Evolutionary conservation across 1,140 invertebrate genomes (phyloP).

Genomic region (Leptestheria dahalacensis): DNA sequence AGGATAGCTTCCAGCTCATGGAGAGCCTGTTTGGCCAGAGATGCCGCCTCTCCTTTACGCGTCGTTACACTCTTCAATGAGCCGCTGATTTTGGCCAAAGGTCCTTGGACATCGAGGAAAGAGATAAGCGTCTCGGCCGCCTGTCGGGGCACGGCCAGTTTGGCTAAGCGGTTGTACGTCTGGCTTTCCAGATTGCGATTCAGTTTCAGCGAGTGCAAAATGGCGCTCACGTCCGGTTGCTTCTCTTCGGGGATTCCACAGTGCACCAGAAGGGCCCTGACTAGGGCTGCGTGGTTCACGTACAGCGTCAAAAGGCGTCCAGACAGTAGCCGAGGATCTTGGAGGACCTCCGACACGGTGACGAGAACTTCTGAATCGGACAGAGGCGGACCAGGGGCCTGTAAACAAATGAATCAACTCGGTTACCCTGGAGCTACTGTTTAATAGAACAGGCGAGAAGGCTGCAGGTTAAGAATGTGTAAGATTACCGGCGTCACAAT

Average conservation of each 20-base stretch:
- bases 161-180: neutral
- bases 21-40: slow-evolving; percentile 48
- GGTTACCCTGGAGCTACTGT: too few species aligned
- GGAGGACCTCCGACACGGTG: slow-evolving; percentile 57
- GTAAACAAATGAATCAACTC: too few species aligned
- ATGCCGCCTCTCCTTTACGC: slow-evolving; percentile 41
- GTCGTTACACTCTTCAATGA: slow-evolving; percentile 41
- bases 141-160: slow-evolving; percentile 44
- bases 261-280: slow-evolving; percentile 60
- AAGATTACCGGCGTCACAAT: slow-evolving; percentile 52
- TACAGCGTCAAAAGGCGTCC: neutral
- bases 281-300: slow-evolving; percentile 64
- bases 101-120: slow-evolving; percentile 53
- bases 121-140: slow-evolving; percentile 49
- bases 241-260: slow-evolving; percentile 61
- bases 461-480: too few species aligned
- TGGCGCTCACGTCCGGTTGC: slow-evolving; percentile 45
- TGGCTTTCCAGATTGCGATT: neutral
- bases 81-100: slow-evolving; percentile 44
- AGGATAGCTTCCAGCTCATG: slow-evolving; percentile 56
- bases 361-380: slow-evolving; percentile 73
- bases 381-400: slow-evolving; percentile 42
- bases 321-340: slow-evolving; percentile 30
- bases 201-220: slow-evolving; percentile 40
- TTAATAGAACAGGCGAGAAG: too few species aligned